phyloP scores from a whole-genome alignment of 2,797 vertebrate genomes.

The Phoebastria nigripes region DNA sequence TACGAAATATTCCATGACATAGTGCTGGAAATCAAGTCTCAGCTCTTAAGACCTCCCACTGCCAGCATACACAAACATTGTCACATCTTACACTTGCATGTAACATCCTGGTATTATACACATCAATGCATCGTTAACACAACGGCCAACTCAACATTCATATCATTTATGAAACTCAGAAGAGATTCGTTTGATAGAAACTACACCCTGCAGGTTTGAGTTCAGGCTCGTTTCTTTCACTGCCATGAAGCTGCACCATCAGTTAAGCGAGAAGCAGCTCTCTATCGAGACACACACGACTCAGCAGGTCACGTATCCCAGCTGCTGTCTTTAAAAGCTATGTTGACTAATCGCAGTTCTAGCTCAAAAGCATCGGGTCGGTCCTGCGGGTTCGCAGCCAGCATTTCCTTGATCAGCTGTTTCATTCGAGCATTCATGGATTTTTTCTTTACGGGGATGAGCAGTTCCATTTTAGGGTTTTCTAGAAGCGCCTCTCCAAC shows the following conservation, averaged over 20 bases:
- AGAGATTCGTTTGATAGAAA: not conserved
- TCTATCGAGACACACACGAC: not conserved
- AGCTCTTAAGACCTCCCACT: constrained; percentile 25
- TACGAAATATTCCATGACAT: constrained; percentile 54
- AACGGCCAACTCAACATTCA: constrained; percentile 6
- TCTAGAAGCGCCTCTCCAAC: constrained; percentile 92
- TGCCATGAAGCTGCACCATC: constrained; percentile 38
- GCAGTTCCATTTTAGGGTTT: constrained; percentile 96
- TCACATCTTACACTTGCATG: not conserved
- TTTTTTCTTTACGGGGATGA: constrained; percentile 91
- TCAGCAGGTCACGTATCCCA: constrained; percentile 89
- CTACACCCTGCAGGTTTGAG: constrained; percentile 22
- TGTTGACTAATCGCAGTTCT: constrained; percentile 91
- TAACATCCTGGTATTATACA: constrained; percentile 21
- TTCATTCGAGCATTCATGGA: constrained; percentile 94
- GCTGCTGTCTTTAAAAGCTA: constrained; percentile 93
- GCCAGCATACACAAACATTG: not conserved
- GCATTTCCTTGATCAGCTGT: constrained; percentile 93
- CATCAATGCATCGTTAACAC: not conserved
- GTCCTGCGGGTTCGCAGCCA: constrained; percentile 94
- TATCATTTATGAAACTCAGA: not conserved
- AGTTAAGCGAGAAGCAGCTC: constrained; percentile 47
- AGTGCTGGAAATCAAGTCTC: constrained; percentile 56
- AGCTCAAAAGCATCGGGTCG: constrained; percentile 92
- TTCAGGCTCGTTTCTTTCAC: constrained; percentile 28